These are phyloP conservation scores for Plectrocnemia conspersa DNA, from an alignment of 1,140 invertebrate species.

Conservation along the genomic window DNA sequence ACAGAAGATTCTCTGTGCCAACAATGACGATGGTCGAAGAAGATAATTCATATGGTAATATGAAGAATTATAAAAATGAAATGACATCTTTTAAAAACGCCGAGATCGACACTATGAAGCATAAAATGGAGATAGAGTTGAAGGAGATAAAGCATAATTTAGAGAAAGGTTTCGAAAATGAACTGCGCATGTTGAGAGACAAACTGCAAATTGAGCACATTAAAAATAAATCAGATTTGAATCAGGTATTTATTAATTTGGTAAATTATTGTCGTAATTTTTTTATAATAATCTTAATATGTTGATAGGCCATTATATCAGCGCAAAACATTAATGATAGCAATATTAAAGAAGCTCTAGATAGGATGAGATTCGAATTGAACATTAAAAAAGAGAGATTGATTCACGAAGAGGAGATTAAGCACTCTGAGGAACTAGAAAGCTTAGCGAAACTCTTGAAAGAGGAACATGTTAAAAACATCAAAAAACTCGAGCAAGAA, in stretches of 20 bases:
- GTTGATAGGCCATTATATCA: slow-evolving; percentile 40
- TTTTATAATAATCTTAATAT: slow-evolving; percentile 8
- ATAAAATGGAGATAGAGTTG: slow-evolving; percentile 51
- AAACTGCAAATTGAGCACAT: slow-evolving; percentile 47
- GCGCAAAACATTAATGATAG: slow-evolving; percentile 46
- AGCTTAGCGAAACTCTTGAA: slow-evolving; percentile 34
- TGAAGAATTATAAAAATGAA: slow-evolving; percentile 32
- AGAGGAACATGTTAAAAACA: slow-evolving; percentile 42
- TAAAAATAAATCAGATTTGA: slow-evolving; percentile 50
- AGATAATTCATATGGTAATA: slow-evolving; percentile 35
- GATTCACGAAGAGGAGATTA: slow-evolving; percentile 42
- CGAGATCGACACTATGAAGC: slow-evolving; percentile 30
- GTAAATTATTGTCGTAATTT: slow-evolving; percentile 7
- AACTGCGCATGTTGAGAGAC: slow-evolving; percentile 42
- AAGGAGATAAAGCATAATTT: slow-evolving; percentile 51
- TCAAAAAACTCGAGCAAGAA: slow-evolving; percentile 42
- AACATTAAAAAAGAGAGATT: slow-evolving; percentile 42
- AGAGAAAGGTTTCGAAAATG: slow-evolving; percentile 50
- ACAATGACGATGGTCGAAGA: slow-evolving; percentile 22
- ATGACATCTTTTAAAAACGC: slow-evolving; percentile 13
- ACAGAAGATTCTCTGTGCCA: slow-evolving; percentile 11
- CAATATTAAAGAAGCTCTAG: slow-evolving; percentile 42
- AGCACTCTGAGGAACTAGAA: slow-evolving; percentile 47
- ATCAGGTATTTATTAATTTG: slow-evolving; percentile 44
- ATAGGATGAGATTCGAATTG: slow-evolving; percentile 44